A percentile compares a stretch with the other conserved stretches of the same genome.
Conservation (phyloP, 2,113 vertebrate genomes). For the Laterallus jamaicensis region DNA sequence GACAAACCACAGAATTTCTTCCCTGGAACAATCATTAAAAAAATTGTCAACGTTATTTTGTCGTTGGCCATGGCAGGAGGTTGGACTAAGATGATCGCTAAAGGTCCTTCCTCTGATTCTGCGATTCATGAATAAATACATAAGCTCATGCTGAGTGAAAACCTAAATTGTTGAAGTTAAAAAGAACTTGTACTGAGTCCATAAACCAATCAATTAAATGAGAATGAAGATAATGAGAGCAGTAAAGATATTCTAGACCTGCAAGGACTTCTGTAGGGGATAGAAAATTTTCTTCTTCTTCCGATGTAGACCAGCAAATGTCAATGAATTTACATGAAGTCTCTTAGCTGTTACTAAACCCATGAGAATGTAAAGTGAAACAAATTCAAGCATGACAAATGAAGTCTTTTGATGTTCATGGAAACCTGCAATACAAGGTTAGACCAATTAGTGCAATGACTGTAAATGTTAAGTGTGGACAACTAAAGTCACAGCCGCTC, state of each 20-base stretch:
- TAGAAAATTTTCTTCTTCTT: background rate
- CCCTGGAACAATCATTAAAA: background rate
- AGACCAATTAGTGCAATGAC: conserved; percentile 20
- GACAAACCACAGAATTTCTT: background rate
- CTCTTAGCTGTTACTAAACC: background rate
- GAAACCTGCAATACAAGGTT: conserved; percentile 27
- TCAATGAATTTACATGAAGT: background rate
- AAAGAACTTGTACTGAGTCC: background rate
- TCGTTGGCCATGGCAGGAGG: background rate
- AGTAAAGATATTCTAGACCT: background rate
- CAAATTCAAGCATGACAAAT: conserved; percentile 17
- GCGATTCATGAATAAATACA: background rate
- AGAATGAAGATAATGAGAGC: background rate
- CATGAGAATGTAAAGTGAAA: background rate
- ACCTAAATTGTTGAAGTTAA: background rate
- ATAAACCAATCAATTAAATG: background rate
- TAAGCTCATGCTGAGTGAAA: background rate
- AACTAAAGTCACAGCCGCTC: background rate
- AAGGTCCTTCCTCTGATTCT: background rate
- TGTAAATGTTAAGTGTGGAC: conserved; percentile 33
- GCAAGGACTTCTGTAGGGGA: background rate
- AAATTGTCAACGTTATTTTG: background rate
- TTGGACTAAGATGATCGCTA: background rate
- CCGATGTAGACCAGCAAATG: background rate
- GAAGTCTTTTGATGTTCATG: background rate